Conservation (phyloP, 2,888 invertebrate genomes). For the Caenorhabditis virilis region DNA sequence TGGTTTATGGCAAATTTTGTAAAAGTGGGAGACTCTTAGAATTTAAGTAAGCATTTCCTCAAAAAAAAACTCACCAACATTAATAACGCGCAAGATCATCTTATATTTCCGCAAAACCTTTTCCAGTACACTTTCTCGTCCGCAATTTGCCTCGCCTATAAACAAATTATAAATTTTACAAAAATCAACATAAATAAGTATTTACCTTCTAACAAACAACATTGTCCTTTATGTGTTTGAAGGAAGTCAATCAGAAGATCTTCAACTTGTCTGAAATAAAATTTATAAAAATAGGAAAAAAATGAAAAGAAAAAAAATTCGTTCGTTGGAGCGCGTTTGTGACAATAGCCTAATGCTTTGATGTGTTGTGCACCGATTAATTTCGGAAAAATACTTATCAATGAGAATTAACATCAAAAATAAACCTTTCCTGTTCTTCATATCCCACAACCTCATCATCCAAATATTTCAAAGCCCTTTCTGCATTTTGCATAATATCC, state of each 20-base stretch:
- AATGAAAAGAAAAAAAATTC: no score
- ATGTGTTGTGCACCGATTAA: no score
- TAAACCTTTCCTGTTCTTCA: constrained; percentile 26
- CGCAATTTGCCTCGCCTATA: constrained; percentile 26
- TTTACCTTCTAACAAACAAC: constrained; percentile 29
- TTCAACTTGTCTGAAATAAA: constrained; percentile 25
- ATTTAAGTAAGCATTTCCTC: background rate
- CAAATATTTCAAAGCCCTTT: constrained; percentile 11
- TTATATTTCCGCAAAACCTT: constrained; percentile 18
- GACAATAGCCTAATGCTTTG: no score
- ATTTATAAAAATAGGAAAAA: constrained; percentile 6
- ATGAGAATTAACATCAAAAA: background rate
- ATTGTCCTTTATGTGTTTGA: constrained; percentile 27
- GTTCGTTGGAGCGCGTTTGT: background rate
- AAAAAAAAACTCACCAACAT: constrained; percentile 9
- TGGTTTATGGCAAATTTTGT: no score
- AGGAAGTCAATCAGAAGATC: constrained; percentile 27
- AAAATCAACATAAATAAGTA: background rate
- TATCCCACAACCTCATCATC: constrained; percentile 19
- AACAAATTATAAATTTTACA: background rate
- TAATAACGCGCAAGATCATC: constrained; percentile 16
- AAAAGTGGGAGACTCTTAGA: no score
- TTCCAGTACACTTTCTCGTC: constrained; percentile 19
- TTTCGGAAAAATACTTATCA: no score
- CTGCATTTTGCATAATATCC: constrained; percentile 7